Conservation (phyloP, 2,888 invertebrate genomes). For the Caenorhabditis macrosperma region DNA sequence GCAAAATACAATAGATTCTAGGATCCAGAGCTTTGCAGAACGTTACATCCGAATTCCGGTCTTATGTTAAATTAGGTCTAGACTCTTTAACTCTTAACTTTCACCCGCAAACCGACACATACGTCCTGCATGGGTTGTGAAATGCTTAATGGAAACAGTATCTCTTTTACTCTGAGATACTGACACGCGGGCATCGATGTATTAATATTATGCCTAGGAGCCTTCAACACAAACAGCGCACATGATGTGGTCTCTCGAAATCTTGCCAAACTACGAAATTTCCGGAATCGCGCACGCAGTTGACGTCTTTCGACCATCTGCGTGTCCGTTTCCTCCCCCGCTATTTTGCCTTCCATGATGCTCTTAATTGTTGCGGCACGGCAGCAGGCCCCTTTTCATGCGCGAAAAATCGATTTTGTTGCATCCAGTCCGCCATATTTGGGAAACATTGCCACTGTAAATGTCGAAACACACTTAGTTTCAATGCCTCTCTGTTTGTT, state of each 20-base stretch:
- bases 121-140: too few relatives aligned
- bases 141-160: too few relatives aligned
- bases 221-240: too few relatives aligned
- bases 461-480: background rate
- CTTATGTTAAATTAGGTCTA: too few relatives aligned
- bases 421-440: background rate
- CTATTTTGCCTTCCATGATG: constrained; percentile 27
- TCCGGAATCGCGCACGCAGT: constrained; percentile 7
- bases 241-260: background rate
- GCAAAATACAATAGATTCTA: too few relatives aligned
- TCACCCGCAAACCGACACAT: too few relatives aligned
- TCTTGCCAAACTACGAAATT: background rate
- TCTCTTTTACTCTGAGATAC: too few relatives aligned
- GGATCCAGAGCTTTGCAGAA: too few relatives aligned
- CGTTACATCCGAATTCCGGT: too few relatives aligned
- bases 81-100: too few relatives aligned
- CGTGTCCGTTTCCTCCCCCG: constrained; percentile 19
- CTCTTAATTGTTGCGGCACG: constrained; percentile 48
- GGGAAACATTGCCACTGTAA: constrained; percentile 17
- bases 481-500: background rate
- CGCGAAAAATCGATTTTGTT: constrained; percentile 17
- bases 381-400: background rate
- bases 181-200: too few relatives aligned
- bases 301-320: constrained; percentile 21
- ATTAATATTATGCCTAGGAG: too few relatives aligned